Conservation (phyloP, 2,888 invertebrate genomes). For the Listrodromus nycthemerus region DNA sequence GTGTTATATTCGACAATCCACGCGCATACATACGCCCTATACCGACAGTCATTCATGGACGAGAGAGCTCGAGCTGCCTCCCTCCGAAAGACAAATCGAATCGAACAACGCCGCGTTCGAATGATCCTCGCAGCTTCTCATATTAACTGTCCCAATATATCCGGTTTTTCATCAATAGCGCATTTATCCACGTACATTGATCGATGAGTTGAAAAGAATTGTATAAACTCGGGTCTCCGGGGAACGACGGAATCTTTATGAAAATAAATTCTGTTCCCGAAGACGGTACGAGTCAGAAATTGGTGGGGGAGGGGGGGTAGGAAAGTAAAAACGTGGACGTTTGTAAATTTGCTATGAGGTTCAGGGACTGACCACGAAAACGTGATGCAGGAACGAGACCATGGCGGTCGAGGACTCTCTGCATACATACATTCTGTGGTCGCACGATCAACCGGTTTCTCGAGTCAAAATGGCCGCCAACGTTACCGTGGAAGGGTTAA, state of each 20-base stretch:
- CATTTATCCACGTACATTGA: constrained; percentile 6
- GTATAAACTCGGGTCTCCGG: constrained; percentile 21
- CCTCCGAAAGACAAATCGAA: constrained; percentile 42
- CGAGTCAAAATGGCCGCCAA: constrained; percentile 77
- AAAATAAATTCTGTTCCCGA: constrained; percentile 37
- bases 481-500: constrained; percentile 20
- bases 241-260: constrained; percentile 45
- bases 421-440: constrained; percentile 36
- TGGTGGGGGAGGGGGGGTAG: not conserved
- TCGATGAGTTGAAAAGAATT: not conserved
- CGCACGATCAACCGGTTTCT: constrained; percentile 74
- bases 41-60: constrained; percentile 15
- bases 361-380: constrained; percentile 17
- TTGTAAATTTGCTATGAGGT: constrained; percentile 39
- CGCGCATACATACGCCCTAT: constrained; percentile 22
- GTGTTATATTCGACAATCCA: constrained; percentile 49
- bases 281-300: not conserved
- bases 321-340: constrained; percentile 14
- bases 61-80: constrained; percentile 23
- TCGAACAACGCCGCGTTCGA: constrained; percentile 12
- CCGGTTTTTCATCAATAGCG: constrained; percentile 27
- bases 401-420: constrained; percentile 15
- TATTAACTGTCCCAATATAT: constrained; percentile 29
- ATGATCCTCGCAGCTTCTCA: constrained; percentile 26
- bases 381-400: constrained; percentile 1